Conservation (phyloP, 35 echinoderm and acorn worm genomes). For the Heliocidaris erythrogramma region DNA sequence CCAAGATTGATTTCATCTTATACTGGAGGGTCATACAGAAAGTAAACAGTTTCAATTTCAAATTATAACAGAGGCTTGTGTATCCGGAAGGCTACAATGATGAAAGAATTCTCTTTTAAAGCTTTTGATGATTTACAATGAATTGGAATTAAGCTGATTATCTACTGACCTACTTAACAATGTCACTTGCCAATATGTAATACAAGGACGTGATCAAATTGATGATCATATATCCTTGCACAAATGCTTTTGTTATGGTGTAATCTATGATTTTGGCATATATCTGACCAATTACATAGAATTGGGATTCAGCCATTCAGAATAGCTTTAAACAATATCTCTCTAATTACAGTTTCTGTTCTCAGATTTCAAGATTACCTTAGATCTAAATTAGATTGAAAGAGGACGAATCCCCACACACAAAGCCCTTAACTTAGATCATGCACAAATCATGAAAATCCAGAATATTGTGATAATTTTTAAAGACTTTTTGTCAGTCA, state of each 20-base stretch:
- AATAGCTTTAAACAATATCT: too few species aligned
- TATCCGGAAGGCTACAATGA: neutral
- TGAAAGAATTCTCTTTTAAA: neutral
- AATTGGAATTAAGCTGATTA: neutral
- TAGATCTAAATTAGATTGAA: too few species aligned
- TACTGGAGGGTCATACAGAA: neutral
- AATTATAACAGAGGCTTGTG: neutral
- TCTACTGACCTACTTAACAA: neutral
- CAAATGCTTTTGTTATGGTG: neutral
- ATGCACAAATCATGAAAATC: too few species aligned
- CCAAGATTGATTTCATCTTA: neutral
- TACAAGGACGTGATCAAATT: neutral
- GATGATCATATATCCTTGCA: too few species aligned
- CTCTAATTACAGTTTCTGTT: too few species aligned
- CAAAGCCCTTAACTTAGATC: too few species aligned
- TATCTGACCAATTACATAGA: too few species aligned
- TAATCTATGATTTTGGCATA: neutral
- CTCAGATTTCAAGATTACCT: too few species aligned
- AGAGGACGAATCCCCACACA: too few species aligned
- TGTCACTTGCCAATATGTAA: neutral
- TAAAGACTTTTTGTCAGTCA: too few species aligned
- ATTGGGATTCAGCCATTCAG: too few species aligned
- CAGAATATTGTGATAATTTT: too few species aligned
- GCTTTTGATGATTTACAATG: neutral
- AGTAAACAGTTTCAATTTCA: conserved; percentile 3